These are phyloP conservation scores for Phengaris arion DNA, from an alignment of 2,888 invertebrate species.

Conservation along the genomic window DNA sequence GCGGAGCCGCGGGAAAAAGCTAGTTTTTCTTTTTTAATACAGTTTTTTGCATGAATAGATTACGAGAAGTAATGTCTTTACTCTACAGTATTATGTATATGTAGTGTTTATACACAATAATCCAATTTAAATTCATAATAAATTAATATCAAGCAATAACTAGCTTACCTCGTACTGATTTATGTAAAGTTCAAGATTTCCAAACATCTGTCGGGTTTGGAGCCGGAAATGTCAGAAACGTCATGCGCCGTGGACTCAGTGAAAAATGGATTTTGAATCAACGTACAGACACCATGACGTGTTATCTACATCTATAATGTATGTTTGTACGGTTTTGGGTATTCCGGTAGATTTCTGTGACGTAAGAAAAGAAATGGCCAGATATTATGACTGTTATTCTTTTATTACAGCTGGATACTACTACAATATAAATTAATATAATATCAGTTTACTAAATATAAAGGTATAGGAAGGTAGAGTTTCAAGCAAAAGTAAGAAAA, in stretches of 20 bases:
- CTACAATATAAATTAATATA: too few species aligned
- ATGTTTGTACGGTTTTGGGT: slow-evolving; percentile 5
- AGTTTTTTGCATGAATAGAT: too few species aligned
- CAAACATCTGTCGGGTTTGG: slow-evolving; percentile 40
- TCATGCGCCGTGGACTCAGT: slow-evolving; percentile 40
- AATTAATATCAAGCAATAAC: slow-evolving; percentile 22
- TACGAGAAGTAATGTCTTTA: background rate
- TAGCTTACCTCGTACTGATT: slow-evolving; percentile 30
- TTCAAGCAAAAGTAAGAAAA: background rate
- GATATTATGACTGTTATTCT: background rate
- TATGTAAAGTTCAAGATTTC: slow-evolving; percentile 32
- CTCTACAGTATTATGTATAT: background rate
- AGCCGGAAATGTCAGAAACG: slow-evolving; percentile 48
- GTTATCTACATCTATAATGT: slow-evolving; percentile 24
- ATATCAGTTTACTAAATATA: too few species aligned
- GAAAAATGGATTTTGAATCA: slow-evolving; percentile 32
- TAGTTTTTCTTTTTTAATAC: too few species aligned
- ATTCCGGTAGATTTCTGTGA: background rate
- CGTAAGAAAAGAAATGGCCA: background rate
- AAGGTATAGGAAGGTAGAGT: too few species aligned
- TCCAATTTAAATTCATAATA: slow-evolving; percentile 23
- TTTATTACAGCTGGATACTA: background rate
- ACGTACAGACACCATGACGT: slow-evolving; percentile 13
- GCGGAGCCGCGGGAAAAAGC: too few species aligned
- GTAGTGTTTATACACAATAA: background rate